Evolutionary conservation across 2,888 invertebrate genomes (phyloP).

Genomic region (Pycnomerus fuliginosus): DNA sequence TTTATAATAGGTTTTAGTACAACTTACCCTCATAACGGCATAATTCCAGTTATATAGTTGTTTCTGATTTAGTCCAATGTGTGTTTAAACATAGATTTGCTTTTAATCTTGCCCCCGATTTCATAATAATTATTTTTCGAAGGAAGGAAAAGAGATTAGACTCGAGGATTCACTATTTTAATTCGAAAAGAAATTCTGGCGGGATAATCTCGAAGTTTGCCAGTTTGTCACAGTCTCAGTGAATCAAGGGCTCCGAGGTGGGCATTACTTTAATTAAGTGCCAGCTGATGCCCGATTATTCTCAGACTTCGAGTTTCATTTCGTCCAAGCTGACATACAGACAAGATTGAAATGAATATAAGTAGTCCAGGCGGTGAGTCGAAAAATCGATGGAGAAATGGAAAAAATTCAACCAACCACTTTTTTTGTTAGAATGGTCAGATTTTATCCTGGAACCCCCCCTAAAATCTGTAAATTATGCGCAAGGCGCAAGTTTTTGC

Average conservation of each 20-base stretch:
- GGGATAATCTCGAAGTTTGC: constrained; percentile 40
- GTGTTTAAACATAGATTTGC: constrained; percentile 40
- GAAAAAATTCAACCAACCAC: too few species aligned
- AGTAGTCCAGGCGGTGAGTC: too few species aligned
- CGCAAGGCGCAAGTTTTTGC: too few species aligned
- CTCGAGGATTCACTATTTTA: constrained; percentile 33
- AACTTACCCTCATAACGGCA: constrained; percentile 28
- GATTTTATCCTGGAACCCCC: too few species aligned
- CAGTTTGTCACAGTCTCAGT: constrained; percentile 37
- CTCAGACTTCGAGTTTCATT: constrained; percentile 41
- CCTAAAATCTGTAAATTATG: too few species aligned
- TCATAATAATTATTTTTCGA: neutral
- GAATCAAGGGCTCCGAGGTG: constrained; percentile 37
- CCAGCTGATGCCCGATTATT: constrained; percentile 49
- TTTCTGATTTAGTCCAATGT: constrained; percentile 38
- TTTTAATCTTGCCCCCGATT: constrained; percentile 23
- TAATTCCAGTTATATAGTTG: constrained; percentile 41
- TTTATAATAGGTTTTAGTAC: constrained; percentile 42
- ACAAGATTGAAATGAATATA: constrained; percentile 44
- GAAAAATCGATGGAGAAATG: too few species aligned
- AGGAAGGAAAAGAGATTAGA: too few species aligned
- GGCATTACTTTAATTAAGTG: constrained; percentile 50
- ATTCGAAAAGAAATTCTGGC: constrained; percentile 36
- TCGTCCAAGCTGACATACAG: constrained; percentile 41
- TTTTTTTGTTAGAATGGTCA: too few species aligned